Conservation (phyloP, 30 jellyfish, hydroid and myxozoan genomes). For the Cassiopea andromeda region DNA sequence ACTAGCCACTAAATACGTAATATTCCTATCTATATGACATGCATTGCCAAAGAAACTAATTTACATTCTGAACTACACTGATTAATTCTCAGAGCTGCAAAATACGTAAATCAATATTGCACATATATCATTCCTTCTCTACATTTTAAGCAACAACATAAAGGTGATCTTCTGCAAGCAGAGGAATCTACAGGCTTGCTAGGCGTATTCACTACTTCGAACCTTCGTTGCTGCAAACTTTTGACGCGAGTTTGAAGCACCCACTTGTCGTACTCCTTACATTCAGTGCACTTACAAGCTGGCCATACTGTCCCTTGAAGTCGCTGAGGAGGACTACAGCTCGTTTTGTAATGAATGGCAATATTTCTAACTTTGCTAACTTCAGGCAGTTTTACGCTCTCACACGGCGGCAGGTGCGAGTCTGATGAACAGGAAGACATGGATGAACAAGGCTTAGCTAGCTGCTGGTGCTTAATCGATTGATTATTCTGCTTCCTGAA, state of each 20-base stretch:
- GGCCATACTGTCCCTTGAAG: not conserved
- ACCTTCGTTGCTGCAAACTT: not conserved
- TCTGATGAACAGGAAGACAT: constrained; percentile 15
- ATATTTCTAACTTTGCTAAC: too few species aligned
- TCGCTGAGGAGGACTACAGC: not conserved
- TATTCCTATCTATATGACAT: too few species aligned
- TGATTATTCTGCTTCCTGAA: constrained; percentile 53
- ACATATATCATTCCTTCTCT: constrained; percentile 60
- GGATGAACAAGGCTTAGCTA: not conserved
- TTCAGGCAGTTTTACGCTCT: too few species aligned
- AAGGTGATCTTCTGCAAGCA: constrained; percentile 9
- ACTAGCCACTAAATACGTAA: too few species aligned
- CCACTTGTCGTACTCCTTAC: not conserved
- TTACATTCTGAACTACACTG: not conserved
- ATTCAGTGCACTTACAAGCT: constrained; percentile 13
- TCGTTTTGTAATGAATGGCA: not conserved
- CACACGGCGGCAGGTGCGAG: not conserved
- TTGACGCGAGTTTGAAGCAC: not conserved
- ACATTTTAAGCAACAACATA: constrained; percentile 58
- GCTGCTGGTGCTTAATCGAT: not conserved
- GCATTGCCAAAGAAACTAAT: too few species aligned
- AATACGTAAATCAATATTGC: constrained; percentile 8
- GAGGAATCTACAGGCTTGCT: not conserved
- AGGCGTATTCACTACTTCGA: not conserved
- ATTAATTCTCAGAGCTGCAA: not conserved